Evolutionary conservation across 2,888 invertebrate genomes (phyloP), one percentile per base, ranked within the genome.

Genomic region (Willowsia nigromaculata): DNA sequence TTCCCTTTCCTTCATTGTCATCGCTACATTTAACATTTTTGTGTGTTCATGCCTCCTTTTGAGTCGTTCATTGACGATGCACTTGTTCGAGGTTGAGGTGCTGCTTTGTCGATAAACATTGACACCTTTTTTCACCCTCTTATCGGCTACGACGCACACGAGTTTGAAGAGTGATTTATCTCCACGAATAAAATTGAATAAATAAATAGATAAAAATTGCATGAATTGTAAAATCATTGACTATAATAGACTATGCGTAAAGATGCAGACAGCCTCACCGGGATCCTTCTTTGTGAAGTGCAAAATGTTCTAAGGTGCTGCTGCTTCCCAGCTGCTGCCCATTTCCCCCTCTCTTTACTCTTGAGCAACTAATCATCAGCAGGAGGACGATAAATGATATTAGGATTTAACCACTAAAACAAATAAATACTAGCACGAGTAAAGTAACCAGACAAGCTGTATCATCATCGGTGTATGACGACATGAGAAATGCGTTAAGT

Each of bases 41-140:
- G 25, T 59, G 9, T 25, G 25, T 7, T 47, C 15, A 2, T 47
- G 2, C 2, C 2, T 15, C 13, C 15, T 15, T 47, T 47, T 47
- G 9, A 13, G 11, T n/a, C n/a, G n/a, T n/a, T n/a, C n/a, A n/a
- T 47, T 15, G 47, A 47, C 59, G 33, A 33, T 62, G 30, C 62
- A 62, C 62, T 68, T 68, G 68, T 4, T 68, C 33, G 27, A 15
- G 2, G 62, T 65, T n/a, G n/a, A 33, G 18, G n/a, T 40, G 22
- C 68, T 68, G 68, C 40, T 37, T 18, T n/a, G 6, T 40, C 68
- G 7, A 68, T 68, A 37, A 59, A 68, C 33, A 68, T 62, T 68
- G 68, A 68, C 68, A 68, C 40, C 33, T 11, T 68, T 68, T 68
- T 68, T 68, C 22, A 30, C 15, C 6, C 27, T 30, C 62, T 3